phyloP scores from a whole-genome alignment of 2,113 vertebrate species.

The Dromaius novaehollandiae region DNA sequence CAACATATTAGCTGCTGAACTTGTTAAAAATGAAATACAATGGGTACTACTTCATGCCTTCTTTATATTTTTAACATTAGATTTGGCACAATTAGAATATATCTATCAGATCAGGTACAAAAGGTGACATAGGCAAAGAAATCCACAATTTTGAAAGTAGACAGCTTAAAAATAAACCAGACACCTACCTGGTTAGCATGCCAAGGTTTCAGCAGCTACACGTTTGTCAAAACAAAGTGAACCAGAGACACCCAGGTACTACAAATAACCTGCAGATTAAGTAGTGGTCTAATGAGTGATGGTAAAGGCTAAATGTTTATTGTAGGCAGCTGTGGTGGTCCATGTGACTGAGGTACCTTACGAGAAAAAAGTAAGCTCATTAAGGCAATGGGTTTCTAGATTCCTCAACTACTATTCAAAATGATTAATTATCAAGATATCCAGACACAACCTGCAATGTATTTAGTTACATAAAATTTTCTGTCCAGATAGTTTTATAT shows the following conservation, averaged over 20 bases:
- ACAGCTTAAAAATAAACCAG: not conserved
- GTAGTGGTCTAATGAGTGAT: not conserved
- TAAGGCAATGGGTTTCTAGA: not conserved
- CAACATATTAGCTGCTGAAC: not conserved
- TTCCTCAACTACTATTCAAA: not conserved
- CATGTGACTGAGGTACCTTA: accelerated
- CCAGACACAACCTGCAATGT: not conserved
- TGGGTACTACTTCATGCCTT: not conserved
- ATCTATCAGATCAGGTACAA: not conserved
- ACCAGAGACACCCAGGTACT: accelerated
- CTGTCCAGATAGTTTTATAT: not conserved
- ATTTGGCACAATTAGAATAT: not conserved
- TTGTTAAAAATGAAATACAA: not conserved
- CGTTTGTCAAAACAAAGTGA: not conserved
- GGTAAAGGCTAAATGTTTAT: not conserved
- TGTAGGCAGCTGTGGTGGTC: not conserved
- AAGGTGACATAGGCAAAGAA: not conserved
- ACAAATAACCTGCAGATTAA: not conserved
- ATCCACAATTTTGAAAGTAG: not conserved
- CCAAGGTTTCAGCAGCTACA: not conserved
- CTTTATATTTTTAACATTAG: not conserved
- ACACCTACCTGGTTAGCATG: not conserved
- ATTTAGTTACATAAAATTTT: not conserved
- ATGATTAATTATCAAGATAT: not conserved
- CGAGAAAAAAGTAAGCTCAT: not conserved